phyloP scores from a whole-genome alignment of 2,797 vertebrate genomes.

The Myotis daubentonii region DNA sequence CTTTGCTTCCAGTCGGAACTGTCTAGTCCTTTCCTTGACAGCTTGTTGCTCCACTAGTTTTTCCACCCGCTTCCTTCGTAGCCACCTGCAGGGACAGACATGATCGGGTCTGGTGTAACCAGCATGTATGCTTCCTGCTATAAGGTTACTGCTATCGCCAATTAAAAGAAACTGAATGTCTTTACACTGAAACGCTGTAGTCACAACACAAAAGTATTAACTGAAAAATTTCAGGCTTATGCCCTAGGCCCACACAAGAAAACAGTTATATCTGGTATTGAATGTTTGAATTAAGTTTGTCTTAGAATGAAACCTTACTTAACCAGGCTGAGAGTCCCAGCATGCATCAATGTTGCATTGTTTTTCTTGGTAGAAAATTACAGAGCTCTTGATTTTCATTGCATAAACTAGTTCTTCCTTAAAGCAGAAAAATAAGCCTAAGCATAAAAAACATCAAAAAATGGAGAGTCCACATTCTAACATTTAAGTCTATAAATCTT shows the following conservation, averaged over 20 bases:
- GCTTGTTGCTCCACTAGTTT: conserved; percentile 91
- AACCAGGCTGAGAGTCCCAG: not conserved
- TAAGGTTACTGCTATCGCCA: not conserved
- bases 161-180: not conserved
- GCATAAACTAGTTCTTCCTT: not conserved
- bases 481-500: not conserved
- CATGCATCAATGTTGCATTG: not conserved
- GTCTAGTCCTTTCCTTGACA: conserved; percentile 90
- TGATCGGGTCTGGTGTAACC: not conserved
- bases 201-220: not conserved
- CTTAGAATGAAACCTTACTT: not conserved
- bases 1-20: conserved; percentile 91
- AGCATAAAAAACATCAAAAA: not conserved
- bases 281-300: conserved; percentile 12
- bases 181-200: not conserved
- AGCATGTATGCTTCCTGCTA: not conserved
- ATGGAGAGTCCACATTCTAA: not conserved
- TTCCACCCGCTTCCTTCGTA: conserved; percentile 92
- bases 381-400: not conserved
- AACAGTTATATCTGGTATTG: not conserved
- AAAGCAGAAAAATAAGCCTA: not conserved
- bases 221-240: not conserved
- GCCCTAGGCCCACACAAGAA: not conserved
- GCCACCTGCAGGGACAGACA: conserved; percentile 89
- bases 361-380: not conserved